Evolutionary conservation across 2,797 vertebrate genomes (phyloP), one percentile per base, ranked within the genome.

Genomic region (Chloroceryle amazona): DNA sequence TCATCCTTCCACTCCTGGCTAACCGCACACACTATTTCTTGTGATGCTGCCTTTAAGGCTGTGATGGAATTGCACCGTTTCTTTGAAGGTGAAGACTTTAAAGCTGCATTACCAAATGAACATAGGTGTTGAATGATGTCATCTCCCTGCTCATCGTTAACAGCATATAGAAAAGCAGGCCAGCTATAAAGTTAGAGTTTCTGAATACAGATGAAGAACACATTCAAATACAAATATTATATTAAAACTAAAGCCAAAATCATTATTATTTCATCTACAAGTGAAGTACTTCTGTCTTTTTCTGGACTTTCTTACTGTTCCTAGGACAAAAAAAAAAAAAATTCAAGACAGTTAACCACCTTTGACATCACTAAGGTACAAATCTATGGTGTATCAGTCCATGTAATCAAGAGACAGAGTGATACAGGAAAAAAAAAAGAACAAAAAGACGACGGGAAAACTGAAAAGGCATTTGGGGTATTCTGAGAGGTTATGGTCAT

Each of bases 51-150:
- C 96, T 99, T 99, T 17, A 96, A 84, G 6, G 98, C 98, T 1
- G 98, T 96, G 20, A 99, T 97, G 29, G 99, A 99, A 93, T 97
- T 98, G 92, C 97, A 99, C 87, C 99, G 98, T 94, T 98, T 99
- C 97, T 98, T 99, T 44, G 99, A 99, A 65, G 99, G 99, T 2
- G 99, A 98, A 75, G 99, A 98, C 93, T 98, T 99, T 75, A 99
- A 93, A 95, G 98, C 99, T 99, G 72, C 21, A 73, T 86, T 74
- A 83, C 42, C 75, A 95, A 93, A 82, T 68, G 25, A 95, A 93
- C 18, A 93, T 1, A 92, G 21, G 19, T 89, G 15, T 87, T 94
- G 51, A 91, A 42, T 81, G 7, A 83, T 57, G 42, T 31, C 14
- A 55, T 51, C 8, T 42, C 44, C 26, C 18, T 75, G 63, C 25